These are phyloP conservation scores for Drosophila biarmipes DNA, from an alignment of 1,140 invertebrate genomes.

Conservation along the genomic window DNA sequence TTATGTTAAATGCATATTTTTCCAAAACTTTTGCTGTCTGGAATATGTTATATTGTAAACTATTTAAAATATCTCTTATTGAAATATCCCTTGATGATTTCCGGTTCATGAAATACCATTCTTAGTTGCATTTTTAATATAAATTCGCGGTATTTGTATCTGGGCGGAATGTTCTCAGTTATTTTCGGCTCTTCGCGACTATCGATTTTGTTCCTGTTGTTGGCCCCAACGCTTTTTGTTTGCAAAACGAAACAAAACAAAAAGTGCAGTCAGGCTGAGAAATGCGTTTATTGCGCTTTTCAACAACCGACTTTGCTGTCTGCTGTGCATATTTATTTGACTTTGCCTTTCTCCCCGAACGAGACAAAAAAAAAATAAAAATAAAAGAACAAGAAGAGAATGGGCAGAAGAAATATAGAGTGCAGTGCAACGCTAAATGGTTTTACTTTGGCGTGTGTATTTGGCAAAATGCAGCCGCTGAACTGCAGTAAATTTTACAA, in stretches of 20 bases:
- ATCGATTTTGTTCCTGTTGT: constrained; percentile 28
- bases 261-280: constrained; percentile 58
- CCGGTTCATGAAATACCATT: not conserved
- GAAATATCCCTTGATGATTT: too few relatives aligned
- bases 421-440: constrained; percentile 26
- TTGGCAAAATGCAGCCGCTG: constrained; percentile 19
- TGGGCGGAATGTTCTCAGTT: constrained; percentile 4
- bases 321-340: constrained; percentile 61
- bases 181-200: constrained; percentile 37
- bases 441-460: constrained; percentile 25
- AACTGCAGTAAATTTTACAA: constrained; percentile 18
- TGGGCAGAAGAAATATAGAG: constrained; percentile 19
- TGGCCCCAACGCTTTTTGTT: constrained; percentile 30
- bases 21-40: too few relatives aligned
- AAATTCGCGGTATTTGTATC: constrained; percentile 22
- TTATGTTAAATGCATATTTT: too few relatives aligned
- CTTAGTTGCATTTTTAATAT: constrained; percentile 8
- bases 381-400: not conserved
- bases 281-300: constrained; percentile 76
- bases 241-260: constrained; percentile 57
- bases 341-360: constrained; percentile 18
- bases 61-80: too few relatives aligned
- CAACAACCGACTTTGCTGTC: constrained; percentile 43
- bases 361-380: constrained; percentile 6
- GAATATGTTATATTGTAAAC: not conserved